Evolutionary conservation across 2,113 vertebrate species (phyloP), one percentile per base, ranked within the genome.

Genomic region (Bucco capensis): DNA sequence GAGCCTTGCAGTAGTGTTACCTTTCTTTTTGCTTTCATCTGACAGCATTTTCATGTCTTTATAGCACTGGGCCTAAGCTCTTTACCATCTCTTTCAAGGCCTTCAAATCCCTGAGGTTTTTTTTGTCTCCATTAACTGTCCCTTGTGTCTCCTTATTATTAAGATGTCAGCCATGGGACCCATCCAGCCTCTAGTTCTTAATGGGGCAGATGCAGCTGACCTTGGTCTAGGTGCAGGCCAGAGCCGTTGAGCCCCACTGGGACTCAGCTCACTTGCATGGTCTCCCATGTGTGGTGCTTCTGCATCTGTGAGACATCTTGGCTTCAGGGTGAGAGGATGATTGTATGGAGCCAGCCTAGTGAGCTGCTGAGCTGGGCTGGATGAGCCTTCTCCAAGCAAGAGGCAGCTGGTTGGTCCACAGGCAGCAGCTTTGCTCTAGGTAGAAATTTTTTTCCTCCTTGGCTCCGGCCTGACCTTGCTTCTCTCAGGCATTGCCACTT

Each of bases 81-180:
- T 91, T 89, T 80, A 60, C 83, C 38, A 92, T 86, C 65, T 89
- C 35, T 89, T 87, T 80, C 75, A 80, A 73, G 67, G 42, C 47
- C 19, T n/a, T 83, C 42, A 86, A 67, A 9, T 76, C 49, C 3
- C 2, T 19, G 47, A 38, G 72, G 30, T 5, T 6, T 85, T n/a
- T 92, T 92, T 94, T 33, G 30, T 73, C 21, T 73, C 35, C 2
- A 0, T 64, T 84, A 78, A 78, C 51, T 86, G 15, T 27, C 58
- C 18, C n/a, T 66, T 46, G n/a, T 82, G 38, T 47, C 60, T 58
- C 64, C 47, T 88, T 60, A 42, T 74, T 93, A 77, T 25, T 83
- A 76, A 93, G 73, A 65, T 65, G 31, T 69, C 33, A 64, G 53
- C 49, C 37, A 10, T 1, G 1, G 77, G 51, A 69, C 42, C 51